These are phyloP conservation scores for Perodicticus potto DNA, from an alignment of 2,797 vertebrate species.

Conservation along the genomic window DNA sequence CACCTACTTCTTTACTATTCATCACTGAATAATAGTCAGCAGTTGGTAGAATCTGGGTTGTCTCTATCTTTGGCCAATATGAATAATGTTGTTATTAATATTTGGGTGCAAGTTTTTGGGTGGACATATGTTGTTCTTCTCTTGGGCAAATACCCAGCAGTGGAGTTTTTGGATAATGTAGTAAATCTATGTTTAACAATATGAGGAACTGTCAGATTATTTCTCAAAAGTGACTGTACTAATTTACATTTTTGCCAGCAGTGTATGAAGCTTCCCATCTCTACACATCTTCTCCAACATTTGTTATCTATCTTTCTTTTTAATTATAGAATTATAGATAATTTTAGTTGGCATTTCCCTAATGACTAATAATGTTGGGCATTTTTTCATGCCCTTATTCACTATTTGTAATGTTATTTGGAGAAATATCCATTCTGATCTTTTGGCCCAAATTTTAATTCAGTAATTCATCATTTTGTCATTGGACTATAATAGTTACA, in stretches of 20 bases:
- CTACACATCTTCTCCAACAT: background rate
- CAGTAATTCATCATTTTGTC: background rate
- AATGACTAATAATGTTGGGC: background rate
- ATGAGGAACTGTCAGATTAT: background rate
- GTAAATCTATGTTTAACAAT: background rate
- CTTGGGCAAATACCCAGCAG: background rate
- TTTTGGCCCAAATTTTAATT: background rate
- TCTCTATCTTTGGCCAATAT: background rate
- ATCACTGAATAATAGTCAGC: background rate
- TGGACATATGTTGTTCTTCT: background rate
- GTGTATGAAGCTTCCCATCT: background rate
- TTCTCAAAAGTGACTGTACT: background rate
- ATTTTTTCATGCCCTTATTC: background rate
- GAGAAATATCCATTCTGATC: background rate
- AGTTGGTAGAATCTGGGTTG: background rate
- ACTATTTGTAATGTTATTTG: background rate
- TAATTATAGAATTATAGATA: background rate
- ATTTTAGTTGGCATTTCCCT: background rate
- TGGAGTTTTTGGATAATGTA: background rate
- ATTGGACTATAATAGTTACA: background rate
- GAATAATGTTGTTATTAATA: background rate
- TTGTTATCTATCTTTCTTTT: background rate
- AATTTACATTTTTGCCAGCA: background rate
- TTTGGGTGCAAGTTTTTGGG: background rate
- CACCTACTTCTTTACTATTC: slow-evolving; percentile 5